Conservation (phyloP, 2,888 invertebrate species). For the Aricia artaxerxes region DNA sequence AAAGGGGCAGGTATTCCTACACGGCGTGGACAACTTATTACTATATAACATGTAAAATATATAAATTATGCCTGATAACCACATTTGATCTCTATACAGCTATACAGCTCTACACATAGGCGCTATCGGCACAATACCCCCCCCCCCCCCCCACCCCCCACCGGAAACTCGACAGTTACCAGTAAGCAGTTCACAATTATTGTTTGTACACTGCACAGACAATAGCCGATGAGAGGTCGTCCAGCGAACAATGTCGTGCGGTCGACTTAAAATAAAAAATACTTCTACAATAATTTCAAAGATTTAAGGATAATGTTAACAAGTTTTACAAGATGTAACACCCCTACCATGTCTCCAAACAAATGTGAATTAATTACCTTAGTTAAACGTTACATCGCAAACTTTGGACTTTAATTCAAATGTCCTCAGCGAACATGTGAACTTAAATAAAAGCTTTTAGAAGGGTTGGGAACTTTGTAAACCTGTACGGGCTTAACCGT, state of each 20-base stretch:
- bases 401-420: background rate
- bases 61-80: no score
- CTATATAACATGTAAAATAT: no score
- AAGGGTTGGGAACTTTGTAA: background rate
- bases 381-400: background rate
- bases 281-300: no score
- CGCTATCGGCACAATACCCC: background rate
- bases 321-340: background rate
- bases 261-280: constrained; percentile 40
- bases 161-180: background rate
- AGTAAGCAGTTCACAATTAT: constrained; percentile 52
- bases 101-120: background rate
- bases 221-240: constrained; percentile 70
- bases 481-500: background rate
- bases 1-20: no score
- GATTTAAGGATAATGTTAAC: background rate
- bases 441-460: constrained; percentile 19
- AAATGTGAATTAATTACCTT: constrained; percentile 13
- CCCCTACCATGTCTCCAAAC: background rate
- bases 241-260: constrained; percentile 62
- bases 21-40: no score
- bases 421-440: background rate
- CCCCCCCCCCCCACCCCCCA: no score
- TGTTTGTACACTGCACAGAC: constrained; percentile 57
- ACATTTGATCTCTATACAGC: no score